Evolutionary conservation across 2,797 vertebrate species (phyloP).

Genomic region (Miichthys miiuy): DNA sequence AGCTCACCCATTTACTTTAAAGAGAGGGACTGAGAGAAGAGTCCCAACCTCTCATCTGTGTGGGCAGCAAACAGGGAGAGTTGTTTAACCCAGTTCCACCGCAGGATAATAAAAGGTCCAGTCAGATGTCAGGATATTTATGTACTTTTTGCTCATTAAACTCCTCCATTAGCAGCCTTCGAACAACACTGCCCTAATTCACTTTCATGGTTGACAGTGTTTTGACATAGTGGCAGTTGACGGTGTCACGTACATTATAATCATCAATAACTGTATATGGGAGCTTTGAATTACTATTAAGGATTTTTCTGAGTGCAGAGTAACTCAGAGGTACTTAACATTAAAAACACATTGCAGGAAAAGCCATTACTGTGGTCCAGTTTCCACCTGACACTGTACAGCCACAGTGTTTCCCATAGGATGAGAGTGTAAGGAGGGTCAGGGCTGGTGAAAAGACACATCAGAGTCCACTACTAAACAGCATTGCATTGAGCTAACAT

Average conservation of each 20-base stretch:
- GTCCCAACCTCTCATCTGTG: conserved; percentile 38
- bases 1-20: conserved; percentile 62
- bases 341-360: neutral
- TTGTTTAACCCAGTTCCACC: conserved; percentile 59
- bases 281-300: conserved; percentile 7
- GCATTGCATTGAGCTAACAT: neutral
- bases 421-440: neutral
- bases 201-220: conserved; percentile 12
- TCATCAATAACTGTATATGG: conserved; percentile 22
- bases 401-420: conserved; percentile 6
- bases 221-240: conserved; percentile 19
- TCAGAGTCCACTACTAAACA: neutral
- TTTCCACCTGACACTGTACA: conserved; percentile 1
- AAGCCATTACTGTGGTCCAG: conserved; percentile 3
- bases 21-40: conserved; percentile 28
- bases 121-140: conserved; percentile 45
- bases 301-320: conserved; percentile 17
- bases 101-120: conserved; percentile 38
- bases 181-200: conserved; percentile 54
- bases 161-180: conserved; percentile 63
- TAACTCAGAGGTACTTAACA: neutral
- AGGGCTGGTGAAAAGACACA: conserved; percentile 7
- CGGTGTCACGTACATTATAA: neutral
- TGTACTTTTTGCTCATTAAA: conserved; percentile 54
- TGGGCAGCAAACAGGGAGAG: conserved; percentile 24